A percentile compares a stretch with the other conserved stretches of the same genome.
Conservation (phyloP, 1,140 invertebrate species). For the Pygmarrhopalites habei region DNA sequence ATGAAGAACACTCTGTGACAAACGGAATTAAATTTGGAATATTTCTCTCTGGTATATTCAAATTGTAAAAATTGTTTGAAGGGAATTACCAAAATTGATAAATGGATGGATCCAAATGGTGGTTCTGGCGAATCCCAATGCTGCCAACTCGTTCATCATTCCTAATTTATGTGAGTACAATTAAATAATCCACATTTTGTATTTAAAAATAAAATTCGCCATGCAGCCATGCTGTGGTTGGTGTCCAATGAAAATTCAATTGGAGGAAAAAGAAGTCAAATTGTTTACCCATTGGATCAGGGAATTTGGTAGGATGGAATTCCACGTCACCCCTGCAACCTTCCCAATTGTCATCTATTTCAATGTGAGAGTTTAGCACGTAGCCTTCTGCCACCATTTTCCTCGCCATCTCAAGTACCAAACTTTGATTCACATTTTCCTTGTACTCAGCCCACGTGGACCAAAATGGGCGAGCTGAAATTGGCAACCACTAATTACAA, state of each 20-base stretch:
- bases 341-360: constrained; percentile 52
- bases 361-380: constrained; percentile 45
- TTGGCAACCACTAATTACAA: too few relatives aligned
- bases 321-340: constrained; percentile 44
- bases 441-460: constrained; percentile 51
- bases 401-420: constrained; percentile 46
- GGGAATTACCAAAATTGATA: constrained; percentile 53
- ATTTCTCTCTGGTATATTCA: constrained; percentile 12
- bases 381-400: constrained; percentile 45
- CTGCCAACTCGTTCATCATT: constrained; percentile 40
- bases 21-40: neutral
- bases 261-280: too few relatives aligned
- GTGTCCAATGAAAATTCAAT: neutral
- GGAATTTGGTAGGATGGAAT: constrained; percentile 41
- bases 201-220: neutral
- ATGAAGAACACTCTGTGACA: constrained; percentile 49
- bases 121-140: constrained; percentile 55
- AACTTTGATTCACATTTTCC: constrained; percentile 45
- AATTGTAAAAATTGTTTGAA: too few relatives aligned
- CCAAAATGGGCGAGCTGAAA: constrained; percentile 59
- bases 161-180: too few relatives aligned
- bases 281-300: constrained; percentile 43
- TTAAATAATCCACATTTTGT: neutral
- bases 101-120: constrained; percentile 90
- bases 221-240: neutral